Evolutionary conservation across 1,140 invertebrate genomes (phyloP), one percentile per base, ranked within the genome.

Genomic region (Acromyrmex heyeri): DNA sequence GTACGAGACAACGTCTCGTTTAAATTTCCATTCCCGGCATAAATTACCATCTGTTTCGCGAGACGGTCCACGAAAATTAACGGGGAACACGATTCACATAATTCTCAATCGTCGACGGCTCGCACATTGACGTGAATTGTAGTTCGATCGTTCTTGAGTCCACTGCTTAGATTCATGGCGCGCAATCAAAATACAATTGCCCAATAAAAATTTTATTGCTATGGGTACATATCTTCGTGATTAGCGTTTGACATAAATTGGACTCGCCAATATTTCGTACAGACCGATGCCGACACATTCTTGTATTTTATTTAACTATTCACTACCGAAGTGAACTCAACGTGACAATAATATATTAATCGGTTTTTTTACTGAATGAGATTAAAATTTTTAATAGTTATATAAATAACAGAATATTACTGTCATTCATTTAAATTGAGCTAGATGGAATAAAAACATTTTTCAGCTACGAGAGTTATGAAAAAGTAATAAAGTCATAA

Each of bases 21-120:
- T 82, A 81, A 86, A 82, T 86, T 72, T 83, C 65, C 65, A 53
- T 83, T 87, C 57, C 18, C 44, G 50, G 61, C 65, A 85, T 87
- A 87, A 87, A 87, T 87, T 87, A 87, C 69, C 65, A 85, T 85
- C 79, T 83, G 86, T 44, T 87, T 34, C 55, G 50, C 50, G 34
- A 34, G 79, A 81, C 69, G 62, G 27, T 21, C 18, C 57, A 30
- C 59, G 82, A 87, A 87, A 75, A 85, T 85, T 57, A 75, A 70
- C 61, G 55, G 53, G 65, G 50, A 34, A 70, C 38, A 69, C 67
- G 79, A 57, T 75, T 83, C 86, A 55, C 69, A 85, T 87, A 75
- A 87, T 87, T 87, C 86, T 87, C 67, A 85, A 87, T 85, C 86
- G 67, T 48, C 86, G 70, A 34, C 64, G 53, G 38, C 62, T 65